Evolutionary conservation across 2,113 vertebrate genomes (phyloP), one percentile per base, ranked within the genome.

Genomic region (Rhadina sibilatrix): DNA sequence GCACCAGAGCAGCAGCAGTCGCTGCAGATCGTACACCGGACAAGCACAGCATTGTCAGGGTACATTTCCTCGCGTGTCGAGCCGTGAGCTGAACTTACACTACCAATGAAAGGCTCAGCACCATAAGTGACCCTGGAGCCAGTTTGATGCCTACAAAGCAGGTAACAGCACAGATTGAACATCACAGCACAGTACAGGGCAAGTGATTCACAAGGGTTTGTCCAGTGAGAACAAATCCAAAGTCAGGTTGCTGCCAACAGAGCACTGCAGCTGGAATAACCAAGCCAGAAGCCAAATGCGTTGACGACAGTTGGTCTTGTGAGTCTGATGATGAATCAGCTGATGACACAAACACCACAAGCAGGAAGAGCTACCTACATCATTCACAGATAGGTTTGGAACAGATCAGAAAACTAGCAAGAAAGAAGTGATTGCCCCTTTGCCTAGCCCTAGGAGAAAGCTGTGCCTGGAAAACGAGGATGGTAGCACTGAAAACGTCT

Each of bases 1-100:
- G 93, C 95, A 42, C 42, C 76, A 95, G 90, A 97, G 97, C 97
- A 96, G 91, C 96, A 95, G 95, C 96, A 83, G 87, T 21, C n/a
- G 91, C 90, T 82, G n/a, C 93, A 94, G 87, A 53, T 27, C 8
- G 21, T 30, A 66, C 94, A 80, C 80, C 12, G 85, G 94, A 89
- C 95, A 91, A 54, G 80, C 40, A 81, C 76, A 86, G 95, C 91
- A 60, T 37, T 97, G 96, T 76, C 95, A 96, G 95, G 97, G 94
- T 35, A 83, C 84, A 64, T 54, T 66, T 92, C 95, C 96, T 96
- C 46, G 5, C 40, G 92, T 92, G 88, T 63, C 3, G 60, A 93
- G 93, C 87, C 90, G 14, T 8, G 31, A 50, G 9, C 95, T 94
- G 56, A 93, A 91, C 84, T 97, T 52, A 94, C 84, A 85, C 10